Evolutionary conservation across 2,113 vertebrate genomes (phyloP).

Genomic region (Hassar affinis): DNA sequence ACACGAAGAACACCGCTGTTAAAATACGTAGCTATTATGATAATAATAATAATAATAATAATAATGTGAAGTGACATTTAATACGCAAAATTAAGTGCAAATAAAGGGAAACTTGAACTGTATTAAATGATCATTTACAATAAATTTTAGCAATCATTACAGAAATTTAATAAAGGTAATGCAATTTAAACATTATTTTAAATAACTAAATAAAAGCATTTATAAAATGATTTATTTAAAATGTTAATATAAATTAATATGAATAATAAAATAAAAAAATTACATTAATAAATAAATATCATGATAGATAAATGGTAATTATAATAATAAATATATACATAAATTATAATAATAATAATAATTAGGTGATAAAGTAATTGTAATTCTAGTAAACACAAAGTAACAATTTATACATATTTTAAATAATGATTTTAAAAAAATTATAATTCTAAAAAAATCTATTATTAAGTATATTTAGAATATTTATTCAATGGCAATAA

Average conservation of each 20-base stretch:
- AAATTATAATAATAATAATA: background rate
- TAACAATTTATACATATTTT: background rate
- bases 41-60: background rate
- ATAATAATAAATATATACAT: background rate
- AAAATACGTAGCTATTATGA: background rate
- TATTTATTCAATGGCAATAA: background rate
- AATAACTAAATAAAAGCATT: background rate
- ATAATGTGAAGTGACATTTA: background rate
- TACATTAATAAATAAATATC: background rate
- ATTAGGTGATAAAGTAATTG: background rate
- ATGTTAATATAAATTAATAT: no score
- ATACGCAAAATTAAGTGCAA: background rate
- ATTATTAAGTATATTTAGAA: background rate
- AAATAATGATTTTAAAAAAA: background rate
- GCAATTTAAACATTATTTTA: background rate
- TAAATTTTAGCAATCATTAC: background rate
- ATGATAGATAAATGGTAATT: no score
- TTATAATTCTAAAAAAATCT: background rate
- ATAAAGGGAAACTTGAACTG: background rate
- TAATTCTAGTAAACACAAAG: background rate
- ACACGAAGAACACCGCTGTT: background rate
- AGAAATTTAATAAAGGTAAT: background rate
- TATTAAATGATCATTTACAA: background rate
- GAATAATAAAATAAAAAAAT: no score
- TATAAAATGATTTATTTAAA: no score